Conservation (phyloP, 1,140 invertebrate species). For the Penaeus vannamei region DNA sequence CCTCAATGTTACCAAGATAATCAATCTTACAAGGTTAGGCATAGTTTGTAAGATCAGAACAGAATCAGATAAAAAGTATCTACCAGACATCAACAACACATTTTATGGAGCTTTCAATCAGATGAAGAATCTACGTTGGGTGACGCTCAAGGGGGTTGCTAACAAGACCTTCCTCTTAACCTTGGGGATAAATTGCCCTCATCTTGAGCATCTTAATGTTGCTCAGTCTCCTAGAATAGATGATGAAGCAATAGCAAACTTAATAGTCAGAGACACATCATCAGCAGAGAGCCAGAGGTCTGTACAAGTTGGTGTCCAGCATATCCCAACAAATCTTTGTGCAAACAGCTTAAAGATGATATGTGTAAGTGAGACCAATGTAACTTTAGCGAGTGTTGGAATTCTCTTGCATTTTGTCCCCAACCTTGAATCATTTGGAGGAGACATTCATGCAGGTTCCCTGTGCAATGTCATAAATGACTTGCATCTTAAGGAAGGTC, state of each 20-base stretch:
- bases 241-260: slow-evolving; percentile 31
- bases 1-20: slow-evolving; percentile 6
- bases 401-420: slow-evolving; percentile 36
- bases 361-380: slow-evolving; percentile 32
- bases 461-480: background rate
- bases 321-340: background rate
- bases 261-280: slow-evolving; percentile 10
- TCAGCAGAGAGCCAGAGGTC: background rate
- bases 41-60: slow-evolving; percentile 18
- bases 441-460: slow-evolving; percentile 28
- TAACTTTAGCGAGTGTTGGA: background rate
- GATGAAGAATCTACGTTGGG: slow-evolving; percentile 49
- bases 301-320: background rate
- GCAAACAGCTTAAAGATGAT: slow-evolving; percentile 29
- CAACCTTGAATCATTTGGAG: slow-evolving; percentile 39
- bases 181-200: slow-evolving; percentile 38
- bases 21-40: slow-evolving; percentile 42
- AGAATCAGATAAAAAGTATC: background rate
- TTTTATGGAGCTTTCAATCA: slow-evolving; percentile 42
- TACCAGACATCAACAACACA: slow-evolving; percentile 42
- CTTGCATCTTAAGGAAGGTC: background rate
- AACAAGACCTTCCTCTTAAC: slow-evolving; percentile 21
- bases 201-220: slow-evolving; percentile 34
- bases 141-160: slow-evolving; percentile 45
- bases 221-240: slow-evolving; percentile 1